Conservation (phyloP, 2,113 vertebrate genomes). For the Corythaeola cristata region DNA sequence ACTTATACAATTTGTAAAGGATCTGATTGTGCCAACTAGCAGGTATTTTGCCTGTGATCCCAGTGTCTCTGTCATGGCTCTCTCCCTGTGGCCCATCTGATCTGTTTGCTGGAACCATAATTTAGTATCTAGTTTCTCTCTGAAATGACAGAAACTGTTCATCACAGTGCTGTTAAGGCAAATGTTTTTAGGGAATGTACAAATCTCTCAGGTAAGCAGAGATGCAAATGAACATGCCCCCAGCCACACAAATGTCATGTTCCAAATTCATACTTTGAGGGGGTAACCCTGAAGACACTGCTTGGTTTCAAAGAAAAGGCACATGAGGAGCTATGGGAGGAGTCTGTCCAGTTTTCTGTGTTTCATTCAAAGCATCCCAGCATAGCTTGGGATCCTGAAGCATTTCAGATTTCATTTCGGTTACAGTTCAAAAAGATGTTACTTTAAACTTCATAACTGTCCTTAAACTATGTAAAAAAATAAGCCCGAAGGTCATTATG, state of each 20-base stretch:
- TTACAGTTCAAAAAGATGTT: background rate
- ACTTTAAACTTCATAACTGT: background rate
- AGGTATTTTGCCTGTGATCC: background rate
- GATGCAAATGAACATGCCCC: fast-evolving
- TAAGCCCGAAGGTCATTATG: background rate
- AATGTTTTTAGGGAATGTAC: background rate
- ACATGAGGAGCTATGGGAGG: fast-evolving
- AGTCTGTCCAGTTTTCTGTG: background rate
- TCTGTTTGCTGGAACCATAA: background rate
- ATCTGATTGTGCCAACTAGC: background rate
- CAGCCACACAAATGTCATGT: background rate
- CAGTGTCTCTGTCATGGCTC: background rate
- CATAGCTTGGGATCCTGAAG: background rate
- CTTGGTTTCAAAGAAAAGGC: background rate
- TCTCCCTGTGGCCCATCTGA: background rate
- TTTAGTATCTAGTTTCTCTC: background rate
- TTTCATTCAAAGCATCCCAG: background rate
- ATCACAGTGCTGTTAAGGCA: background rate
- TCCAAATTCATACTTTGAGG: background rate
- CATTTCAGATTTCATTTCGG: background rate
- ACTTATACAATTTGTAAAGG: background rate
- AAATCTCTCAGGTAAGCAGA: background rate
- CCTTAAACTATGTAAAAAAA: background rate
- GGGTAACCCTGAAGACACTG: background rate
- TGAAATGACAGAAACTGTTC: background rate